phyloP scores from a whole-genome alignment of 2,113 vertebrate genomes.

The Excalfactoria chinensis region DNA sequence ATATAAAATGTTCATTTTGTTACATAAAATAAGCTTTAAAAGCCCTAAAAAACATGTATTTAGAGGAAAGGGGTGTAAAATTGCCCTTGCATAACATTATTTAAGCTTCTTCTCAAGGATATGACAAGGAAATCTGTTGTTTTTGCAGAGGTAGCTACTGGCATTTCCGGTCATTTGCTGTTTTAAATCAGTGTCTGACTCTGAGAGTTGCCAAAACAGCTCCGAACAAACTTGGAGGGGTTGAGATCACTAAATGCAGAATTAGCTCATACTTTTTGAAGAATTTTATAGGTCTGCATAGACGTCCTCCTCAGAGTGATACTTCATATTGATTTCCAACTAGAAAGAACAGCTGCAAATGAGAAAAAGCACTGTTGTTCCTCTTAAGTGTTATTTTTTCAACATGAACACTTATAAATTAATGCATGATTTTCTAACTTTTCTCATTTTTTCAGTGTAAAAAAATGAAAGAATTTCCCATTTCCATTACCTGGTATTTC shows the following conservation, averaged over 20 bases:
- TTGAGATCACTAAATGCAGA: conserved; percentile 26
- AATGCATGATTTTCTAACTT: background rate
- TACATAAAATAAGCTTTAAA: background rate
- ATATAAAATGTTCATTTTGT: background rate
- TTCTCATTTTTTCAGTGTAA: background rate
- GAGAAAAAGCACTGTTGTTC: background rate
- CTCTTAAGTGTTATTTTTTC: background rate
- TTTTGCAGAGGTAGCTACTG: background rate
- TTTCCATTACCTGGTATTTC: background rate
- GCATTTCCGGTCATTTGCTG: background rate
- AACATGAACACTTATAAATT: background rate
- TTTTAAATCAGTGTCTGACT: background rate
- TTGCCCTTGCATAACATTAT: background rate
- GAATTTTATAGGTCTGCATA: background rate
- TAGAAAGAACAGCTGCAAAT: background rate
- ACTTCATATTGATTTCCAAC: background rate
- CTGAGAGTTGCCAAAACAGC: conserved; percentile 8
- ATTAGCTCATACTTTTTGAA: conserved; percentile 26
- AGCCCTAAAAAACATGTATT: background rate
- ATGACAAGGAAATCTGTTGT: rapidly evolving
- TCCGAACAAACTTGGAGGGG: background rate
- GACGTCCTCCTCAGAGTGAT: background rate
- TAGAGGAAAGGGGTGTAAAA: background rate
- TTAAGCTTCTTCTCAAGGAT: background rate
- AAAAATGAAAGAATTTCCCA: background rate